phyloP scores from a whole-genome alignment of 2,888 invertebrate genomes.

The Stenodema calcarata region DNA sequence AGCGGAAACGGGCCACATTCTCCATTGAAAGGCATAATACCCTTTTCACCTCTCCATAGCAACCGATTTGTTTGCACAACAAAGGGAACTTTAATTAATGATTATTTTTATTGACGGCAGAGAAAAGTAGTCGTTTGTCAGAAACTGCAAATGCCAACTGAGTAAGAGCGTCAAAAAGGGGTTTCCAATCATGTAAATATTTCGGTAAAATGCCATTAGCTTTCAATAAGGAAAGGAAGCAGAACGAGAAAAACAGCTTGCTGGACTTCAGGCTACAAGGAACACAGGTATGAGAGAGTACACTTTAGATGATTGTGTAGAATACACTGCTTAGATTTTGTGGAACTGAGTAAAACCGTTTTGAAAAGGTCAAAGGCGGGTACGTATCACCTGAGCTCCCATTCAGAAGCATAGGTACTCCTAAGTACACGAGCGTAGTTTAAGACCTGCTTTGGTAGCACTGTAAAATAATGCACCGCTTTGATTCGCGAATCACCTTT shows the following conservation, averaged over 20 bases:
- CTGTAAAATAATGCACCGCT: too few relatives aligned
- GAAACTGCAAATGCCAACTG: not conserved
- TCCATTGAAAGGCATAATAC: not conserved
- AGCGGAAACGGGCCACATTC: too few relatives aligned
- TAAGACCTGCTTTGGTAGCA: too few relatives aligned
- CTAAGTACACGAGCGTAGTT: too few relatives aligned
- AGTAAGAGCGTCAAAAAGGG: not conserved
- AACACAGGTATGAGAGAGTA: slow-evolving; percentile 38
- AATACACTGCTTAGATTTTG: too few relatives aligned
- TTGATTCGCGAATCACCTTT: too few relatives aligned
- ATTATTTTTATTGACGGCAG: slow-evolving; percentile 16
- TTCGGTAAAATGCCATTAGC: slow-evolving; percentile 53
- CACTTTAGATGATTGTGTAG: too few relatives aligned
- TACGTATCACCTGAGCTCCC: too few relatives aligned
- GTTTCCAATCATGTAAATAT: not conserved
- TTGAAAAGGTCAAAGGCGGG: too few relatives aligned
- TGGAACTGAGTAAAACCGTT: too few relatives aligned
- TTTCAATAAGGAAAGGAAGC: slow-evolving; percentile 52
- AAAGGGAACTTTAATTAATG: slow-evolving; percentile 20
- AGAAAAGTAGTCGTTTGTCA: not conserved
- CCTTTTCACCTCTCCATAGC: slow-evolving; percentile 18
- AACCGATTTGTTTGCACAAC: slow-evolving; percentile 41
- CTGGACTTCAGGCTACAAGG: slow-evolving; percentile 53
- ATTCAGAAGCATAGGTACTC: too few relatives aligned
- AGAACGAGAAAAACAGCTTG: slow-evolving; percentile 53